These are phyloP conservation scores for Timema podura DNA, from an alignment of 2,888 invertebrate species.

Conservation along the genomic window DNA sequence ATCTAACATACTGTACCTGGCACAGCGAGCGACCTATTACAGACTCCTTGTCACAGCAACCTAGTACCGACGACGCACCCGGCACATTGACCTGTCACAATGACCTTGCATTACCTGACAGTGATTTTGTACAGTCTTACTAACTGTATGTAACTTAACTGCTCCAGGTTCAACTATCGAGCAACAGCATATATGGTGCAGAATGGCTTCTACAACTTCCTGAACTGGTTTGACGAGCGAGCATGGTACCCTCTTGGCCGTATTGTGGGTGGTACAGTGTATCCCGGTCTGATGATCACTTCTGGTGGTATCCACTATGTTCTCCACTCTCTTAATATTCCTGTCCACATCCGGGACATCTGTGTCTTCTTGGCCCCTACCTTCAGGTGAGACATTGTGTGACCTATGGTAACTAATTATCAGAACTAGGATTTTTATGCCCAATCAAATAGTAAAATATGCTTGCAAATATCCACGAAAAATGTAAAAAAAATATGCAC, in stretches of 20 bases:
- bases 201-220: slow-evolving; percentile 98
- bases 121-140: too few relatives aligned
- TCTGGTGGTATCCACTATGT: slow-evolving; percentile 96
- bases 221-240: slow-evolving; percentile 99
- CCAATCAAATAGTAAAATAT: too few relatives aligned
- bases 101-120: too few relatives aligned
- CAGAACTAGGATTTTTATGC: too few relatives aligned
- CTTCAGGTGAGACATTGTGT: slow-evolving; percentile 64
- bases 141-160: too few relatives aligned
- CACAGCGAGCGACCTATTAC: too few relatives aligned
- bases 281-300: slow-evolving; percentile 98
- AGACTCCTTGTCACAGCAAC: too few relatives aligned
- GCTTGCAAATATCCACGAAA: too few relatives aligned
- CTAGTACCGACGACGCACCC: too few relatives aligned
- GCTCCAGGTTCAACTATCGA: slow-evolving; percentile 92
- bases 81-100: too few relatives aligned
- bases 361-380: slow-evolving; percentile 98
- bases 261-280: slow-evolving; percentile 98
- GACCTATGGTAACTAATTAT: not conserved
- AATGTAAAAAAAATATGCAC: too few relatives aligned
- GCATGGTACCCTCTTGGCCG: slow-evolving; percentile 99
- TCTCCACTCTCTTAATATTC: slow-evolving; percentile 87
- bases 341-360: slow-evolving; percentile 96
- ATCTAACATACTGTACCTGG: too few relatives aligned
- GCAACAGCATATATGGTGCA: slow-evolving; percentile 99